A percentile compares a stretch with the other conserved stretches of the same genome.
Evolutionary conservation across 2,797 vertebrate species (phyloP).

Genomic region (Pipistrellus nathusii): DNA sequence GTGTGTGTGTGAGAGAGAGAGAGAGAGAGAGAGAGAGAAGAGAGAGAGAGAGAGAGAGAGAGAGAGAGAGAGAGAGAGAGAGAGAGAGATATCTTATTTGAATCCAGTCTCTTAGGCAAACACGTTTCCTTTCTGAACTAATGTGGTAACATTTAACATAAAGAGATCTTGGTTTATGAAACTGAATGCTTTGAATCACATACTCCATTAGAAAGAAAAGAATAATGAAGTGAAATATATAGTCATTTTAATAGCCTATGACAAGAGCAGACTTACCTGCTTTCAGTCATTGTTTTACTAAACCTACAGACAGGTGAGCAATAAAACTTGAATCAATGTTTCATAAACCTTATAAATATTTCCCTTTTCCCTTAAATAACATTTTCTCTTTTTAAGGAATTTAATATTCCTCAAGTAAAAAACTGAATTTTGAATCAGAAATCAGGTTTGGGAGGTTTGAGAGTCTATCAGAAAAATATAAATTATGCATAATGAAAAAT

Average conservation of each 20-base stretch:
- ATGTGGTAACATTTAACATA: constrained; percentile 60
- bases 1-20: too few species aligned
- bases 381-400: constrained; percentile 57
- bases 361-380: constrained; percentile 15
- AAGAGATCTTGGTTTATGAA: constrained; percentile 68
- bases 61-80: not conserved
- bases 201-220: constrained; percentile 62
- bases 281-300: constrained; percentile 71
- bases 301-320: constrained; percentile 71
- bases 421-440: constrained; percentile 63
- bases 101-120: constrained; percentile 63
- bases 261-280: constrained; percentile 64
- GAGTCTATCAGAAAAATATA: constrained; percentile 50
- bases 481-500: constrained; percentile 35
- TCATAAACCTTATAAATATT: constrained; percentile 77
- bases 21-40: too few species aligned
- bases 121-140: constrained; percentile 70
- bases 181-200: constrained; percentile 71
- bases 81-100: not conserved
- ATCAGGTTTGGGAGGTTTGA: not conserved
- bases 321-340: constrained; percentile 59
- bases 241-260: constrained; percentile 66
- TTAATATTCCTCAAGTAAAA: constrained; percentile 50
- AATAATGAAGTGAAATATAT: constrained; percentile 68
- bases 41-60: too few species aligned